Conservation (phyloP, 2,888 invertebrate species). For the Synergus umbraculus region DNA sequence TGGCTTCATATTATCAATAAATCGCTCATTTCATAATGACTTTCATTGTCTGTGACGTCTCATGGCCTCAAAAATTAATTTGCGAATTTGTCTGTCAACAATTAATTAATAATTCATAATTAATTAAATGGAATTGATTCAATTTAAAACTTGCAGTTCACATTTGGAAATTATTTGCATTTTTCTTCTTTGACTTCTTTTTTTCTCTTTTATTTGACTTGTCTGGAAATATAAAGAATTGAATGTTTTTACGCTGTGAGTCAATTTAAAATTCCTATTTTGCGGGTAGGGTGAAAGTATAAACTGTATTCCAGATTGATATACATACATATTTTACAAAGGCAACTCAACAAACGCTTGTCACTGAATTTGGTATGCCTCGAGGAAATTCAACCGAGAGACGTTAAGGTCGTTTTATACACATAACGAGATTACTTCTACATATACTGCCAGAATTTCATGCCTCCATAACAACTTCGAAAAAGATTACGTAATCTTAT, state of each 20-base stretch:
- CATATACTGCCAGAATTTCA: conserved; percentile 4
- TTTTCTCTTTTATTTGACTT: too few relatives aligned
- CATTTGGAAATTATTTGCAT: not conserved
- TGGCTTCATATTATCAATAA: conserved; percentile 3
- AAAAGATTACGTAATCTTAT: conserved; percentile 36
- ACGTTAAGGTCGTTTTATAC: conserved; percentile 4
- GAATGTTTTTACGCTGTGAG: not conserved
- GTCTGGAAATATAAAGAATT: not conserved
- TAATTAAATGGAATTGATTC: too few relatives aligned
- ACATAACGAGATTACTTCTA: conserved; percentile 3
- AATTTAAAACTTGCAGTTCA: not conserved
- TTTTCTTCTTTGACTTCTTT: too few relatives aligned
- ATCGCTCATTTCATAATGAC: not conserved
- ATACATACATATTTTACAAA: not conserved
- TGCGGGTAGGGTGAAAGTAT: not conserved
- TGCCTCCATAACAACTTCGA: conserved; percentile 4
- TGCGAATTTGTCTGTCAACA: not conserved
- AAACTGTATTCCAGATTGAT: not conserved
- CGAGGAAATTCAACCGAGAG: not conserved
- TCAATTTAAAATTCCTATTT: not conserved
- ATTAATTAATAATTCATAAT: not conserved
- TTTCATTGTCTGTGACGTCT: not conserved
- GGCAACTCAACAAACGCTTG: conserved; percentile 14
- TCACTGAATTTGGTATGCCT: conserved; percentile 5
- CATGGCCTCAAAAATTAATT: not conserved